Conservation (phyloP, 2,797 vertebrate genomes). For the Mormyrus proboscirostris region DNA sequence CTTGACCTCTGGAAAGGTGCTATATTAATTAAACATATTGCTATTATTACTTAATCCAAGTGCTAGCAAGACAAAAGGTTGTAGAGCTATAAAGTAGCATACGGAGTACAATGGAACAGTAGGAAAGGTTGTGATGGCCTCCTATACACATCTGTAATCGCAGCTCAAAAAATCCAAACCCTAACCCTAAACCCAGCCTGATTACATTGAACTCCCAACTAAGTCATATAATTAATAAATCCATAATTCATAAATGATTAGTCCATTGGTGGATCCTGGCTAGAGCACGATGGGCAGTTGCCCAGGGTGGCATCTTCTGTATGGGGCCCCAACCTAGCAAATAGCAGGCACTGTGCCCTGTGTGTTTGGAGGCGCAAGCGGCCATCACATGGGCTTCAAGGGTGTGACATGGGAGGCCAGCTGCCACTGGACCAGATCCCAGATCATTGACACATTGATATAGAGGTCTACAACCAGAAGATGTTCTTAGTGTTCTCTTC, state of each 20-base stretch:
- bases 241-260: not conserved
- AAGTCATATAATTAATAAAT: not conserved
- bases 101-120: not conserved
- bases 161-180: not conserved
- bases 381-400: not conserved
- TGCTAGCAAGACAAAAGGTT: not conserved
- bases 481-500: not conserved
- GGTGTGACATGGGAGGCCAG: not conserved
- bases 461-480: not conserved
- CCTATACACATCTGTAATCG: not conserved
- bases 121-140: not conserved
- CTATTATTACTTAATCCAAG: not conserved
- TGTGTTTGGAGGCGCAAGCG: not conserved
- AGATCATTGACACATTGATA: not conserved
- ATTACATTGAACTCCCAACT: not conserved
- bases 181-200: not conserved
- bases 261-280: not conserved
- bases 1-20: not conserved
- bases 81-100: not conserved
- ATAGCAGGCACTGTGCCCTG: not conserved
- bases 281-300: not conserved
- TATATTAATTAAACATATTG: not conserved
- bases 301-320: not conserved
- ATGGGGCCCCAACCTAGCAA: not conserved
- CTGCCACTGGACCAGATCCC: not conserved